Evolutionary conservation across 2,888 invertebrate genomes (phyloP).

Genomic region (Synergus gifuensis): DNA sequence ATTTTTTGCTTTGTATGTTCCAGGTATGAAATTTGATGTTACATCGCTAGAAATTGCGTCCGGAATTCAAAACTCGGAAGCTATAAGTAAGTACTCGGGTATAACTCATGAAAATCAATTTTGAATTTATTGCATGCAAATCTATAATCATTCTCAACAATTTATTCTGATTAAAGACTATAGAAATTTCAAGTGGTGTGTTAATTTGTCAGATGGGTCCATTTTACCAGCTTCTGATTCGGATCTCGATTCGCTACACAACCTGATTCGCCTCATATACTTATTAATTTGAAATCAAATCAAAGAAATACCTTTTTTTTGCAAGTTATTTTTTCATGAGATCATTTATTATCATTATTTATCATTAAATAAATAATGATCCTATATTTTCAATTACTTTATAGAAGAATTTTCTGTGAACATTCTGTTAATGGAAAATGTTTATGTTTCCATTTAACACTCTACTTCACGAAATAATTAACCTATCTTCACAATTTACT

Average conservation of each 20-base stretch:
- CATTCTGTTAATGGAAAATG: slow-evolving; percentile 3
- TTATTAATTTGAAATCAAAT: not conserved
- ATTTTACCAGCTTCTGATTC: slow-evolving; percentile 46
- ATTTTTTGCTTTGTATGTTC: not conserved
- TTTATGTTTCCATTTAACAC: slow-evolving; percentile 24
- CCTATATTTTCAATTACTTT: not conserved
- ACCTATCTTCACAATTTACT: slow-evolving; percentile 15
- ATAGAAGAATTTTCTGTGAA: not conserved
- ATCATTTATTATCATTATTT: not conserved
- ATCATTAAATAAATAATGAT: not conserved
- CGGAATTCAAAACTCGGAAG: not conserved
- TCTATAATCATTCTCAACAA: slow-evolving; percentile 62
- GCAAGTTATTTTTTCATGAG: not conserved
- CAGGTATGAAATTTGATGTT: not conserved
- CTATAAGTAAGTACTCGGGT: slow-evolving; percentile 42
- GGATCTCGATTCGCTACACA: slow-evolving; percentile 2
- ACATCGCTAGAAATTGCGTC: not conserved
- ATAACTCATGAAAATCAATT: slow-evolving; percentile 62
- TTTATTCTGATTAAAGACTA: slow-evolving; percentile 63
- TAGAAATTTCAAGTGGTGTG: slow-evolving; percentile 41
- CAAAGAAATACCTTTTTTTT: not conserved
- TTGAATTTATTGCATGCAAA: slow-evolving; percentile 67
- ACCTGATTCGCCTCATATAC: slow-evolving; percentile 11
- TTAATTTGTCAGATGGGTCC: slow-evolving; percentile 60
- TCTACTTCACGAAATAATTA: slow-evolving; percentile 2